A percentile compares a stretch with the other conserved stretches of the same genome.
These are phyloP conservation scores for Metopia argyrocephala DNA, from an alignment of 2,888 invertebrate genomes.

Conservation along the genomic window DNA sequence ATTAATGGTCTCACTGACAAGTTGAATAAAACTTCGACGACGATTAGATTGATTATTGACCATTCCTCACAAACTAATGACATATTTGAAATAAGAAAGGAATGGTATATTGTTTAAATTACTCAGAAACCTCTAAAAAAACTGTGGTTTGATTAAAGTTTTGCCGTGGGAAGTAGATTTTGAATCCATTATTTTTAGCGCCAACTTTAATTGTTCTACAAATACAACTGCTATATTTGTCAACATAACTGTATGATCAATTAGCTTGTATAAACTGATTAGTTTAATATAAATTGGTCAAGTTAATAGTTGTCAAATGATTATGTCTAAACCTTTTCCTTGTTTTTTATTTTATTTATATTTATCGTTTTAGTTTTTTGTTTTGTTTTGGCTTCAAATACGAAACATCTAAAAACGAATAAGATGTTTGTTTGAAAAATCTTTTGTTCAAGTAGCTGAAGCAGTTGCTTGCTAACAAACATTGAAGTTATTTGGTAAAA, in stretches of 20 bases:
- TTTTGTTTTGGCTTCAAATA: slow-evolving; percentile 1
- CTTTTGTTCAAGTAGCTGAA: slow-evolving; percentile 22
- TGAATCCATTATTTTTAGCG: too few relatives aligned
- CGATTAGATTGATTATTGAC: too few relatives aligned
- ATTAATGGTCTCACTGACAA: too few relatives aligned
- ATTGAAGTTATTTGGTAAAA: not conserved
- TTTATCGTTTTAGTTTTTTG: not conserved
- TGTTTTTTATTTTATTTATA: not conserved
- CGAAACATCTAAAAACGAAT: not conserved
- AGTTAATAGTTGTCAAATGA: slow-evolving; percentile 45
- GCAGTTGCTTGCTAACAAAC: slow-evolving; percentile 5
- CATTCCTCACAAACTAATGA: too few relatives aligned
- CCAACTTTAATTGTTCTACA: too few relatives aligned
- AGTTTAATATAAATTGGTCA: slow-evolving; percentile 33
- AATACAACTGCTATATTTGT: slow-evolving; percentile 4
- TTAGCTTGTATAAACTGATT: slow-evolving; percentile 34
- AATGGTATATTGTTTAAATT: too few relatives aligned
- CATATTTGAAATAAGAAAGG: too few relatives aligned
- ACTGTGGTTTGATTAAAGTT: too few relatives aligned
- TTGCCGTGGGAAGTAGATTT: too few relatives aligned
- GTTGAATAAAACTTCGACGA: too few relatives aligned
- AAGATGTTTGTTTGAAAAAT: slow-evolving; percentile 13
- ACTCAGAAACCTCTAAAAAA: too few relatives aligned
- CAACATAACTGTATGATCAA: slow-evolving; percentile 14
- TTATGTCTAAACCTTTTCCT: slow-evolving; percentile 9